These are phyloP conservation scores for Phrynosoma blainvillii DNA, from an alignment of 2,113 vertebrate species.

Conservation along the genomic window DNA sequence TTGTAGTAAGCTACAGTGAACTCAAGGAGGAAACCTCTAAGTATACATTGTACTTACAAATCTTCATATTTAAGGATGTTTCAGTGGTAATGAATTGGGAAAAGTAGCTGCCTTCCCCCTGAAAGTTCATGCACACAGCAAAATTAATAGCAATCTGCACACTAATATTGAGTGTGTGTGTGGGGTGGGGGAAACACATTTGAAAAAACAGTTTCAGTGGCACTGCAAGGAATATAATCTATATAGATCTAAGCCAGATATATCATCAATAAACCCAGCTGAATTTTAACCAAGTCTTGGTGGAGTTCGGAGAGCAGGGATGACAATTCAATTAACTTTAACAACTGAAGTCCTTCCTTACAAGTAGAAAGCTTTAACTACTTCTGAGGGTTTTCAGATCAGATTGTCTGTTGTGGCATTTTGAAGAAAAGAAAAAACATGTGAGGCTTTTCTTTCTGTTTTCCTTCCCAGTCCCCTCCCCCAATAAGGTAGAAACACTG, in stretches of 20 bases:
- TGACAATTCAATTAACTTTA: background rate
- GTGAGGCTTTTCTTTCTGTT: background rate
- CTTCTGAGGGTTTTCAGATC: slow-evolving; percentile 10
- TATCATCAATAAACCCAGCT: background rate
- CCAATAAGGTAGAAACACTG: slow-evolving; percentile 12
- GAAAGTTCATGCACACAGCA: too few relatives aligned
- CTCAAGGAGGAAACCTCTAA: too few relatives aligned
- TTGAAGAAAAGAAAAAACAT: slow-evolving; percentile 30
- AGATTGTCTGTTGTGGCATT: background rate
- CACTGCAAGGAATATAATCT: too few relatives aligned
- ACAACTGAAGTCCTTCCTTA: slow-evolving; percentile 6
- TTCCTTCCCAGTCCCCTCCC: background rate
- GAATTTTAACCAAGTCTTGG: background rate
- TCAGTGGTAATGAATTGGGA: too few relatives aligned
- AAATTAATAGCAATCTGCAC: too few relatives aligned
- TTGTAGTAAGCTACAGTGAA: too few relatives aligned
- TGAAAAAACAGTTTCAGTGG: too few relatives aligned
- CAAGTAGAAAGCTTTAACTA: slow-evolving; percentile 45
- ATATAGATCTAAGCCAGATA: background rate
- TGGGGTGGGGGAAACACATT: too few relatives aligned
- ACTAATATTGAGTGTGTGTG: too few relatives aligned
- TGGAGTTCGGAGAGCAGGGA: background rate
- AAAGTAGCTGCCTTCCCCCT: too few relatives aligned
- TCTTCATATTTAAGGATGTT: too few relatives aligned
- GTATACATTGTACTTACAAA: too few relatives aligned